Conservation (phyloP, 2,113 vertebrate genomes). For the Sciurus niger region DNA sequence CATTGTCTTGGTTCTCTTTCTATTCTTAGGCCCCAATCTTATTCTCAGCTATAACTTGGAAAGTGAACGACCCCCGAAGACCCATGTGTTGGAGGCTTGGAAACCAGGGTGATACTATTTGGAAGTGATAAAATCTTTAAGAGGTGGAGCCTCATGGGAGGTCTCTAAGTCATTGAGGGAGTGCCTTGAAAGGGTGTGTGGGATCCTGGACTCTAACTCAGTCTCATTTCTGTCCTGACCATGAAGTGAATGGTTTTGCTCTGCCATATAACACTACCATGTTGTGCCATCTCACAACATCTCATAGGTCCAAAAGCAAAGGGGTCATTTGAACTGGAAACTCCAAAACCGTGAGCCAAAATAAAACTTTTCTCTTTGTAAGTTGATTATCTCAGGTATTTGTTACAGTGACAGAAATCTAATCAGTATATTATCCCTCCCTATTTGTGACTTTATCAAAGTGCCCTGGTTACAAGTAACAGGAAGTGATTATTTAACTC, state of each 20-base stretch:
- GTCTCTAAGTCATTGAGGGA: neutral
- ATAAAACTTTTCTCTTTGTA: neutral
- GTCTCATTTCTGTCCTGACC: neutral
- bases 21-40: neutral
- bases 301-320: neutral
- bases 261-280: too few relatives aligned
- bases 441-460: neutral
- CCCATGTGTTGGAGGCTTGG: neutral
- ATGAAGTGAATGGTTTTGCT: neutral
- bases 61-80: neutral
- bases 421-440: neutral
- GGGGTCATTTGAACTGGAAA: neutral
- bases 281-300: neutral
- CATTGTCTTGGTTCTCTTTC: neutral
- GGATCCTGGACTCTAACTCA: neutral
- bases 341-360: neutral
- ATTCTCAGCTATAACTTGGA: neutral
- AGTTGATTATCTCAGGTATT: neutral
- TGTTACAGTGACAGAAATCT: neutral
- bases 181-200: neutral
- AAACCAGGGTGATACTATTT: neutral
- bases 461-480: neutral
- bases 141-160: neutral
- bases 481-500: neutral
- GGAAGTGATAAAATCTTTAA: neutral